A percentile compares a stretch with the other conserved stretches of the same genome.
Evolutionary conservation across 1,140 invertebrate species (phyloP).

Genomic region (Ditylenchus dipsaci): DNA sequence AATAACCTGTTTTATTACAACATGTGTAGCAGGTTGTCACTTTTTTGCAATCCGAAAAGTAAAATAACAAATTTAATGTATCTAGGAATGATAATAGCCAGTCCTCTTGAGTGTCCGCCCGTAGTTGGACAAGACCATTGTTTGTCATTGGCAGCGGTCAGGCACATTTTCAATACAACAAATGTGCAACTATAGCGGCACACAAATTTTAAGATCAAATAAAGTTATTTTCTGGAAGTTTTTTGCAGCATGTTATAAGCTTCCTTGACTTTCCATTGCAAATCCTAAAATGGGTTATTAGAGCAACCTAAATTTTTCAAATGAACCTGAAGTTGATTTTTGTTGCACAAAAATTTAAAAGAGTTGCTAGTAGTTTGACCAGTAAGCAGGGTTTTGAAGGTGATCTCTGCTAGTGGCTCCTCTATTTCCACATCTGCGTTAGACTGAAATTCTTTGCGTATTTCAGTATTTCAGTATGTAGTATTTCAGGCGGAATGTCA

Average conservation of each 20-base stretch:
- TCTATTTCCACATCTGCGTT: slow-evolving; percentile 18
- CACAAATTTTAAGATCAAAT: no score
- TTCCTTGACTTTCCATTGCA: slow-evolving; percentile 29
- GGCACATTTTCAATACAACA: no score
- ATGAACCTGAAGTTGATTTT: slow-evolving; percentile 24
- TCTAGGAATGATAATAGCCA: background rate
- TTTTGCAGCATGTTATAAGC: slow-evolving; percentile 24
- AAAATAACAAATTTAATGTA: background rate
- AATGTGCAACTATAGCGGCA: no score
- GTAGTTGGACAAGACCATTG: background rate
- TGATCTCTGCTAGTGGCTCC: slow-evolving; percentile 21
- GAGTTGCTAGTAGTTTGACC: background rate
- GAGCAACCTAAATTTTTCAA: background rate
- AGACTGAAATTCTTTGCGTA: slow-evolving; percentile 4
- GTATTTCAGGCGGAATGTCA: no score
- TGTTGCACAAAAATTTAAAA: slow-evolving; percentile 26
- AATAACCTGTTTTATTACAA: slow-evolving; percentile 48
- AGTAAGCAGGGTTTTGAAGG: slow-evolving; percentile 6
- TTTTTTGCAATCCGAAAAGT: background rate
- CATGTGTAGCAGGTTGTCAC: slow-evolving; percentile 43
- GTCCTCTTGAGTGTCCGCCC: background rate
- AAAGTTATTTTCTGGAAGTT: background rate
- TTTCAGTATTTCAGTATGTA: no score
- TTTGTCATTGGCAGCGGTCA: background rate
- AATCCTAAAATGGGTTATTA: slow-evolving; percentile 11